Base-by-base conservation (phyloP, 1,140 invertebrate genomes). In the Cydia pomonella region DNA sequence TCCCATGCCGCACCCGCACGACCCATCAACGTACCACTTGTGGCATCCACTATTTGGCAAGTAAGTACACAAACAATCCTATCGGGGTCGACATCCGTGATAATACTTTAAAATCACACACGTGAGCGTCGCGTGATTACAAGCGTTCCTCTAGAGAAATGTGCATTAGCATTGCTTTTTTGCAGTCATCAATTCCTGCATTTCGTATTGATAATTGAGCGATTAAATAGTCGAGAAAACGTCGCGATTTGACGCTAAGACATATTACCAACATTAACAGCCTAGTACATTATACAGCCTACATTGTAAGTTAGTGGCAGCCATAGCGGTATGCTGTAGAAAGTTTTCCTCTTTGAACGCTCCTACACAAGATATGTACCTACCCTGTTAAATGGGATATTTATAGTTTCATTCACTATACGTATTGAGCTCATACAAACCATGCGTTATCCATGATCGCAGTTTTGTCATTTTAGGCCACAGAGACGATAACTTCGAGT, bases 31-130 rank as follows among this genome's bases (percentile, higher is more conserved):
- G 21, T 89, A 87, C 77, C 92, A 91, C 75, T 83, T 93, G 71
- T 93, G 93, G 93, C 92, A 93, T 80, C 93, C 93, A 44, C 85
- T 93, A 66, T 93, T 93, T 77, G 92, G 92, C 88, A 93, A 93
- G 93, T 93, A 85, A 93, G 93, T 93, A 69, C 41, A n/a, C 29
- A 33, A 69, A 66, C 53, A 53, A 7, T 53, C 18, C 16, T 59
- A 59, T 59, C 18, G 7, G 18, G 18, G 53, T 59, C 6, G 53
- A 59, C 10, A 59, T 59, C 21, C 53, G 21, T 59, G 9, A 12
- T 59, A 23, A 7, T 23, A 59, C 18, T 59, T 59, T 59, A 10
- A n/a, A 59, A 21, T 59, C 9, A 23, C 1, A 23, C 53, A 23
- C 63, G 63, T 64, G 25, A 44, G 12, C 23, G 63, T 64, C 63